A percentile compares a stretch with the other conserved stretches of the same genome.
Conservation (phyloP, 2,888 invertebrate species). For the Chaetogeoica ovagalla region DNA sequence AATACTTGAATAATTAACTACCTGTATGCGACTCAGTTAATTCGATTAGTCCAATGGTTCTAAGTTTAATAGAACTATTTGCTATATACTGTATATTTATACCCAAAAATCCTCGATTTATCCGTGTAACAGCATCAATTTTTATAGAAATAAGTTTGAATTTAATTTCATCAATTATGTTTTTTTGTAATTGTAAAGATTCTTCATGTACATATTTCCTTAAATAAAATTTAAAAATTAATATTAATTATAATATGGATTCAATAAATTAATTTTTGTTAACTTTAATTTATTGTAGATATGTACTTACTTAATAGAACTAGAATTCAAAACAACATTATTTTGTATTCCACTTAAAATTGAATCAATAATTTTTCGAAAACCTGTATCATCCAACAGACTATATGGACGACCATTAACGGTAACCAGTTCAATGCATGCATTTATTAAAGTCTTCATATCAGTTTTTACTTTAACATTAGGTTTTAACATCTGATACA, state of each 20-base stretch:
- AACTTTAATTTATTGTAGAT: too few species aligned
- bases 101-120: background rate
- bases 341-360: constrained; percentile 11
- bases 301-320: background rate
- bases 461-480: background rate
- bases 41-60: background rate
- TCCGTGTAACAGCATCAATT: background rate
- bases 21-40: constrained; percentile 11
- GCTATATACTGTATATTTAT: constrained; percentile 2
- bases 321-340: background rate
- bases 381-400: background rate
- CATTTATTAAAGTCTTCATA: background rate
- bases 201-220: constrained; percentile 11
- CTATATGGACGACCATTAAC: background rate
- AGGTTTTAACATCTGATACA: background rate
- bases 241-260: too few species aligned
- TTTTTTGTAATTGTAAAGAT: background rate
- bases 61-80: constrained; percentile 4
- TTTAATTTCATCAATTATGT: background rate
- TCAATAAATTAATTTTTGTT: too few species aligned
- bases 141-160: background rate
- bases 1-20: background rate
- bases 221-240: too few species aligned
- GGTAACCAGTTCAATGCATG: background rate
- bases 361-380: background rate